These are phyloP conservation scores for Somateria mollissima DNA, from an alignment of 2,797 vertebrate species.

Conservation along the genomic window DNA sequence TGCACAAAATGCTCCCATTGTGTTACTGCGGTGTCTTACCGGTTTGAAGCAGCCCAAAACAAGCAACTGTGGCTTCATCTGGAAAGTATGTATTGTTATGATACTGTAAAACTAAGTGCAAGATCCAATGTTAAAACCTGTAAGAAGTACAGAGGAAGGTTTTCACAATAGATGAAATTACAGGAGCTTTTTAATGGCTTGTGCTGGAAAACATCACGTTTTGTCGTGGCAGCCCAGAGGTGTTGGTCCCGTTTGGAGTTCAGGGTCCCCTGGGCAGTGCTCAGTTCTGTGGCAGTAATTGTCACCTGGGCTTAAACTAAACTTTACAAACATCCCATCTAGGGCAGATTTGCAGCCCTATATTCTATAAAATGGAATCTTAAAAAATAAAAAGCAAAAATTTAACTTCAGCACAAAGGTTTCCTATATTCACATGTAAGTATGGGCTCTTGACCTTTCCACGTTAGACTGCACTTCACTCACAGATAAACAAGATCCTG, in stretches of 20 bases:
- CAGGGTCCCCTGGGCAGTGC: background rate
- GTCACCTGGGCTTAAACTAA: background rate
- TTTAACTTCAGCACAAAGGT: background rate
- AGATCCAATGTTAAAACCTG: background rate
- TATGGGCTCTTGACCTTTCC: background rate
- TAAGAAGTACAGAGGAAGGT: fast-evolving
- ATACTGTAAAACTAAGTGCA: background rate
- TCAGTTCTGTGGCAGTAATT: background rate
- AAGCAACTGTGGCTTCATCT: background rate
- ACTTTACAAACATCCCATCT: background rate
- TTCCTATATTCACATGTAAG: background rate
- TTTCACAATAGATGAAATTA: background rate
- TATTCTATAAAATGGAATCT: background rate
- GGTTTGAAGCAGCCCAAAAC: background rate
- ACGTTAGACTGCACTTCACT: background rate
- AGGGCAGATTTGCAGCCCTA: background rate
- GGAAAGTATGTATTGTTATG: background rate
- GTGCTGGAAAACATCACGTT: background rate
- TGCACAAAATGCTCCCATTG: background rate
- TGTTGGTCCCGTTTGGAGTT: background rate
- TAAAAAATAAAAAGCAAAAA: background rate
- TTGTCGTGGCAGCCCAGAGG: background rate
- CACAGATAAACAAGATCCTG: background rate
- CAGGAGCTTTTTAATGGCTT: background rate
- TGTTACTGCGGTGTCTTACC: background rate